Evolutionary conservation across 2,797 vertebrate species (phyloP).

Genomic region (Artibeus jamaicensis): DNA sequence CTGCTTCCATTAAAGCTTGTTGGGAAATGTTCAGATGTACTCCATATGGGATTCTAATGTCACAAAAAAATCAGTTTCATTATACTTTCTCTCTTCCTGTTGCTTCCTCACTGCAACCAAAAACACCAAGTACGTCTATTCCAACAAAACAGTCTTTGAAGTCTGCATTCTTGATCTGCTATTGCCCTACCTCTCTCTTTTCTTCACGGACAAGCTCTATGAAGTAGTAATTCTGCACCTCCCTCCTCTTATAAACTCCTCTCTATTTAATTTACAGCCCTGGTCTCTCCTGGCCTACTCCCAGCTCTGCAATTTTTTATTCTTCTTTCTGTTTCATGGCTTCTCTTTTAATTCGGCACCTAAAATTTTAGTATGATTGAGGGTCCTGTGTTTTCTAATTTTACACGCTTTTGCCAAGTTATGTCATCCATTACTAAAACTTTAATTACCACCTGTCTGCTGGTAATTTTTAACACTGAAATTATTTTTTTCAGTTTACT

Average conservation of each 20-base stretch:
- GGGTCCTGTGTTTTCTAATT: neutral
- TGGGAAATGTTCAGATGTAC: neutral
- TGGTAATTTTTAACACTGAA: slow-evolving; percentile 6
- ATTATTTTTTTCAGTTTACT: neutral
- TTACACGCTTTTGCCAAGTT: neutral
- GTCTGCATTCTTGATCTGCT: neutral
- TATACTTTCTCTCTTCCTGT: neutral
- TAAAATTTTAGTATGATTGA: neutral
- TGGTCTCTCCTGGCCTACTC: neutral
- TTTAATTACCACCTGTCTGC: neutral
- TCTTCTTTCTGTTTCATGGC: neutral
- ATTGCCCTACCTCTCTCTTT: neutral
- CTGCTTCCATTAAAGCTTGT: neutral
- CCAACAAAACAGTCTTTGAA: neutral
- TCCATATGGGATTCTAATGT: neutral
- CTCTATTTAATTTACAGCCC: neutral
- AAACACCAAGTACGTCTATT: neutral
- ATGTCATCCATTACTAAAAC: neutral
- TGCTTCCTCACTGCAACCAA: neutral
- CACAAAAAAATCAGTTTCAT: neutral
- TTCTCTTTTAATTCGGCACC: neutral
- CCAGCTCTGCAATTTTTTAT: neutral
- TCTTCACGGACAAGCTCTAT: neutral
- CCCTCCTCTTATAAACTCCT: neutral
- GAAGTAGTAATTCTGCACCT: neutral